Base-by-base conservation (phyloP, 30 jellyfish, hydroid and myxozoan genomes). In the Mastigias papua region DNA sequence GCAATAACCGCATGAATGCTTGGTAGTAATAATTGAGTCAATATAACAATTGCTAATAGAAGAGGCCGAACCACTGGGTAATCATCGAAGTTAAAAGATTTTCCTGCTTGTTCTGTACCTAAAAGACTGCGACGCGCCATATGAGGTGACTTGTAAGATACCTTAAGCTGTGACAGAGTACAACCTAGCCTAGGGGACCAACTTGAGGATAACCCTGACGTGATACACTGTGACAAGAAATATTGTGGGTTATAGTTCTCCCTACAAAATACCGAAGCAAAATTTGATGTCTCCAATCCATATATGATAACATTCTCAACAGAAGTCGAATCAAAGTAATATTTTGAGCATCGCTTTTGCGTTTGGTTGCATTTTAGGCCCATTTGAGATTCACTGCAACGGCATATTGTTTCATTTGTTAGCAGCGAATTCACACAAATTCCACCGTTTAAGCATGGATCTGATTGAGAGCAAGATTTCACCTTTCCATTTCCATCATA, bases 221-320 rank as follows among this genome's bases (percentile, higher is more conserved):
- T 46, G 19, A n/a, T 58, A 64, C 95, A 86, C 77, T 74, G 89
- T 48, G 87, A 69, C 13, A 76, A 19, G 48, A 74, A 31, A 51
- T 51, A 73, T 58, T 58, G 28, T 32, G 95, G 95, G 25, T 25
- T 22, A 65, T 61, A 86, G 21, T 62, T 79, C 33, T 35, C 54
- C 37, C 42, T 65, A 54, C 95, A 86, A 81, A 86, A 86, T 0
- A 75, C 79, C 5, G 95, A 27, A 16, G 89, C 89, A 42, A 86
- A 16, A 57, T 34, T 71, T 23, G 66, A 37, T 0, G 46, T 68
- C 20, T 76, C 71, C 49, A 68, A 28, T n/a, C 85, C 85, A 30
- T 67, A 42, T 8, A 48, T 16, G 32, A 75, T 58, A 35, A 79
- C 80, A 1, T 34, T 21, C 69, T 63, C 20, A 20, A 48, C 70